These are phyloP conservation scores for Pangasius sanitwongsei DNA, from an alignment of 2,797 vertebrate genomes.

Conservation along the genomic window DNA sequence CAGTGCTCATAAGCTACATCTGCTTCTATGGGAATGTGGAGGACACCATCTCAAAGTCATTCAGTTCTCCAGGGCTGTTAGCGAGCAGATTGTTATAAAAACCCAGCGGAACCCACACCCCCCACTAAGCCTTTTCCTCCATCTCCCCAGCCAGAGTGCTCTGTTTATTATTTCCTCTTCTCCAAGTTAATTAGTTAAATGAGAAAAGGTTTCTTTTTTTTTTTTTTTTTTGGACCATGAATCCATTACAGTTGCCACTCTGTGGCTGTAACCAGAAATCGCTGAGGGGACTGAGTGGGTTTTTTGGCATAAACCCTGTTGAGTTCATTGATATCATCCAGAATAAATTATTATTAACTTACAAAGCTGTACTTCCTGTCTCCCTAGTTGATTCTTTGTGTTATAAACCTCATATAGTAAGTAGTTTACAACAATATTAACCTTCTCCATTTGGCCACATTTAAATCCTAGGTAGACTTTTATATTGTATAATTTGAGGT, in stretches of 20 bases:
- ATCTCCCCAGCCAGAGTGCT: constrained; percentile 39
- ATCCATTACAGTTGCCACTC: constrained; percentile 53
- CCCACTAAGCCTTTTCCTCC: constrained; percentile 41
- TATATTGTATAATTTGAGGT: constrained; percentile 7
- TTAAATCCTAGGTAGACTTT: constrained; percentile 27
- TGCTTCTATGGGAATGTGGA: constrained; percentile 49
- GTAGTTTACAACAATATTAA: constrained; percentile 23
- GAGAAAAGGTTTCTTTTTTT: constrained; percentile 40
- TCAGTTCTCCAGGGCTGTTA: constrained; percentile 45
- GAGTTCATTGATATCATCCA: constrained; percentile 49
- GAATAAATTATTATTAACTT: constrained; percentile 59
- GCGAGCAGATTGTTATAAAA: constrained; percentile 60
- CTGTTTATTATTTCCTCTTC: constrained; percentile 59
- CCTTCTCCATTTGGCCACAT: constrained; percentile 4
- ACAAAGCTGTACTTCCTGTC: constrained; percentile 40
- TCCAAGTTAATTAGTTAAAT: constrained; percentile 56
- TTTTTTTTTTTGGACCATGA: constrained; percentile 11
- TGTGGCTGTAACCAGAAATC: constrained; percentile 44
- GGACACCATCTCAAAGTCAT: constrained; percentile 67
- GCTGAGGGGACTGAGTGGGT: constrained; percentile 44
- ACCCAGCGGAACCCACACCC: constrained; percentile 55
- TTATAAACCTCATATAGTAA: constrained; percentile 27
- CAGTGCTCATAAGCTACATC: constrained; percentile 8
- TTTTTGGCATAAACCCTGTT: constrained; percentile 53
- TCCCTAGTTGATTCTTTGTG: constrained; percentile 39